A percentile compares a stretch with the other conserved stretches of the same genome.
phyloP scores from a whole-genome alignment of 2,888 invertebrate species.

The Tachina grossa region DNA sequence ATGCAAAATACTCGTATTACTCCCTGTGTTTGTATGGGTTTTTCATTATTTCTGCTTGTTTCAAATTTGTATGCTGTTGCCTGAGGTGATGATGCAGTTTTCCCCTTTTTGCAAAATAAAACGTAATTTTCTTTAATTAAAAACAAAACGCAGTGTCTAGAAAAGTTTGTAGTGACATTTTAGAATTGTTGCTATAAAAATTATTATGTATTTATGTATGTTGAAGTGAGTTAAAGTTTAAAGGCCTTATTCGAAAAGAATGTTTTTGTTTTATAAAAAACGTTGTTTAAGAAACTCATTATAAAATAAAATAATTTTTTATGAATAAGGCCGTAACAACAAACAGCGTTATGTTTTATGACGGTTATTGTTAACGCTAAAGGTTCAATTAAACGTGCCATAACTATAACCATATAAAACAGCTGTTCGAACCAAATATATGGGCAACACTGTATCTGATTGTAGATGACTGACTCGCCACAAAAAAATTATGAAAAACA shows the following conservation, averaged over 20 bases:
- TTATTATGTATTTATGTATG: not conserved
- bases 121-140: constrained; percentile 42
- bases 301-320: too few relatives aligned
- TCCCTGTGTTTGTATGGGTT: constrained; percentile 1
- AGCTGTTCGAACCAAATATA: too few relatives aligned
- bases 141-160: constrained; percentile 5
- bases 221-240: not conserved
- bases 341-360: too few relatives aligned
- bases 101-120: constrained; percentile 17
- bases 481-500: too few relatives aligned
- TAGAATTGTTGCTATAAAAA: not conserved
- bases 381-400: too few relatives aligned
- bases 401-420: too few relatives aligned
- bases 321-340: too few relatives aligned
- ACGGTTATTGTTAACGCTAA: too few relatives aligned
- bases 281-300: too few relatives aligned
- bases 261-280: too few relatives aligned
- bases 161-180: not conserved
- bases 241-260: not conserved
- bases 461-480: too few relatives aligned
- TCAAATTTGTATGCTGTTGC: constrained; percentile 48
- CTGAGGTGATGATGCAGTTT: constrained; percentile 50
- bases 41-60: constrained; percentile 15
- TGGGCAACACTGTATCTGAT: too few relatives aligned
- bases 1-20: constrained; percentile 18